Percentiles rank a stretch among this genome's conserved stretches.
These are phyloP conservation scores for Chrysocyon brachyurus DNA, from an alignment of 2,797 vertebrate genomes.

Conservation along the genomic window DNA sequence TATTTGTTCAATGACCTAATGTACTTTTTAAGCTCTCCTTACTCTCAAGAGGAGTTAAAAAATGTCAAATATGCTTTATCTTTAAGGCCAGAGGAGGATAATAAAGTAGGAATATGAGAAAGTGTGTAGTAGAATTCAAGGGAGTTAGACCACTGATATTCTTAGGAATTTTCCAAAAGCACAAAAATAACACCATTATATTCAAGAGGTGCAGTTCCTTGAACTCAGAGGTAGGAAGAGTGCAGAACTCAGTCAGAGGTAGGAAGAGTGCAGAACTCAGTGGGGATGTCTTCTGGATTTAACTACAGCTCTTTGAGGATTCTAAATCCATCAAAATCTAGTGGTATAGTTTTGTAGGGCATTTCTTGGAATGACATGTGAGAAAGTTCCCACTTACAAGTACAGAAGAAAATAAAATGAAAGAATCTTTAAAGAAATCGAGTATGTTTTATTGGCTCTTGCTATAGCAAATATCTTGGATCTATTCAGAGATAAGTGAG, in stretches of 20 bases:
- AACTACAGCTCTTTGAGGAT: neutral
- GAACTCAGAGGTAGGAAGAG: neutral
- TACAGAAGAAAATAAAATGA: slow-evolving; percentile 11
- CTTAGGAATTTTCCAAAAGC: neutral
- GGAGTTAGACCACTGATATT: neutral
- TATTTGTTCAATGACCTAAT: neutral
- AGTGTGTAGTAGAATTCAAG: neutral
- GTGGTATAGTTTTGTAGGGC: neutral
- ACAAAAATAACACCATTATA: neutral
- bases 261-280: neutral
- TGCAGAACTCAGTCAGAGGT: neutral
- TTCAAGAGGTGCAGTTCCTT: neutral
- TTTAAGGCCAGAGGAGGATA: neutral
- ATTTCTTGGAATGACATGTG: neutral
- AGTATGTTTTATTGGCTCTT: neutral
- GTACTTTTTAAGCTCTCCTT: neutral
- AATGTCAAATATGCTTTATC: neutral
- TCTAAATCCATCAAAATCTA: neutral
- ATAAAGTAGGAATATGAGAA: neutral
- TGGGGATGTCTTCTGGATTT: neutral
- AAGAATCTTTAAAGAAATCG: slow-evolving; percentile 47
- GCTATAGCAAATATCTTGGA: neutral
- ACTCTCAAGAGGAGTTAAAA: neutral
- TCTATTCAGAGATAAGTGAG: slow-evolving; percentile 36
- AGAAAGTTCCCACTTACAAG: neutral